Base-by-base conservation (phyloP, 2,797 vertebrate species). In the Intellagama lesueurii region DNA sequence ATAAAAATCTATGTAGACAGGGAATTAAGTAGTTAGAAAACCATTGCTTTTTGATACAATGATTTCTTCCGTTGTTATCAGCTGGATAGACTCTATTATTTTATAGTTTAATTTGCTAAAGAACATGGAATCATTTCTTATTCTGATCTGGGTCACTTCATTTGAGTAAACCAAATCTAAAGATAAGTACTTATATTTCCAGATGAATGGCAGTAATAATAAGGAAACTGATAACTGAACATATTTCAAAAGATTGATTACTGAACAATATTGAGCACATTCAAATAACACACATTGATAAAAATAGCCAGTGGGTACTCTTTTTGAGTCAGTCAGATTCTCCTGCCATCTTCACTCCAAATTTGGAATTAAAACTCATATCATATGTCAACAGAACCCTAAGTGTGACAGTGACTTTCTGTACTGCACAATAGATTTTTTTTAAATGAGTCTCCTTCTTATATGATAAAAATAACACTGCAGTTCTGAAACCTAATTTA, bases 391-490 rank as follows among this genome's bases (percentile, higher is more conserved):
- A 92, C 90, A 28, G 73, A 78, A 93, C 88, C 72, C 89, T 94
- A 94, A 91, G 93, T 87, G 86, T 90, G 81, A 87, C 68, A 91
- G 85, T 92, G 86, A 91, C 87, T 96, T 96, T 93, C 92, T 93
- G 93, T 94, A 87, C 90, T 94, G 87, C 16, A 0, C 89, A 91
- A 73, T 89, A 93, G 83, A 19, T 64, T 64, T 64, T 82, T 83
- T 92, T 88, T 92, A 76, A 96, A 93, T 92, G 52, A 93, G 95
- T 95, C 94, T 94, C 86, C 91, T 94, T 89, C 91, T 94, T 95
- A 93, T 26, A 66, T 89, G 90, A 92, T 94, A 92, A 95, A 96
- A 95, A 94, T 90, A 93, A 88, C 81, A 82, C 44, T 89, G 78
- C 40, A 87, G 69, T 93, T 93, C 91, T 92, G 80, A 94, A 96